These are phyloP conservation scores for Craniophora ligustri DNA, from an alignment of 2,888 invertebrate species.

Conservation along the genomic window DNA sequence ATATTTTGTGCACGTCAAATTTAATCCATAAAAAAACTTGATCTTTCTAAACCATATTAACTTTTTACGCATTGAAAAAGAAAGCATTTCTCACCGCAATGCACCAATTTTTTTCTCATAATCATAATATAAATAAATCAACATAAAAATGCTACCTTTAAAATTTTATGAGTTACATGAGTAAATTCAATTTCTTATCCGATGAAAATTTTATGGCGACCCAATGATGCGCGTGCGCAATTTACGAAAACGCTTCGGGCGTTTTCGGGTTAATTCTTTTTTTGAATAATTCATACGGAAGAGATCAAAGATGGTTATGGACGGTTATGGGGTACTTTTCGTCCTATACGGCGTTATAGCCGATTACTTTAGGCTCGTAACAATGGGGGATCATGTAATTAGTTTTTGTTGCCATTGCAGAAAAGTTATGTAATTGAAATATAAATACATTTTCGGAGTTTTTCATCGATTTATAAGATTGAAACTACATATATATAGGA, in stretches of 20 bases:
- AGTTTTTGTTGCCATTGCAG: constrained; percentile 26
- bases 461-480: constrained; percentile 19
- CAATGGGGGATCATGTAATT: constrained; percentile 50
- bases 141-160: constrained; percentile 50
- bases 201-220: constrained; percentile 51
- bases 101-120: constrained; percentile 10
- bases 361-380: constrained; percentile 41
- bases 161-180: constrained; percentile 54
- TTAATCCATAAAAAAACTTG: constrained; percentile 33
- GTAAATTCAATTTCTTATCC: constrained; percentile 60
- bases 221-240: constrained; percentile 58
- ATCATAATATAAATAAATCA: constrained; percentile 53
- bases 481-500: no score
- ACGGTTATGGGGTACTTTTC: constrained; percentile 45
- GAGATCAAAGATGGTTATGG: constrained; percentile 50
- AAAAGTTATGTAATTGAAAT: constrained; percentile 34
- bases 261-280: constrained; percentile 44
- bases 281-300: constrained; percentile 57
- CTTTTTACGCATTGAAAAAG: constrained; percentile 32
- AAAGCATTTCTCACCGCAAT: constrained; percentile 38
- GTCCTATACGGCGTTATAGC: constrained; percentile 41
- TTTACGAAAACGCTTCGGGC: constrained; percentile 61
- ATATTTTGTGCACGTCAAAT: constrained; percentile 22
- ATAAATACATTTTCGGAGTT: constrained; percentile 33
- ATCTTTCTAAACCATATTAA: constrained; percentile 20